Evolutionary conservation across 2,888 invertebrate species (phyloP), one percentile per base, ranked within the genome.

Genomic region (Clunio marinus): DNA sequence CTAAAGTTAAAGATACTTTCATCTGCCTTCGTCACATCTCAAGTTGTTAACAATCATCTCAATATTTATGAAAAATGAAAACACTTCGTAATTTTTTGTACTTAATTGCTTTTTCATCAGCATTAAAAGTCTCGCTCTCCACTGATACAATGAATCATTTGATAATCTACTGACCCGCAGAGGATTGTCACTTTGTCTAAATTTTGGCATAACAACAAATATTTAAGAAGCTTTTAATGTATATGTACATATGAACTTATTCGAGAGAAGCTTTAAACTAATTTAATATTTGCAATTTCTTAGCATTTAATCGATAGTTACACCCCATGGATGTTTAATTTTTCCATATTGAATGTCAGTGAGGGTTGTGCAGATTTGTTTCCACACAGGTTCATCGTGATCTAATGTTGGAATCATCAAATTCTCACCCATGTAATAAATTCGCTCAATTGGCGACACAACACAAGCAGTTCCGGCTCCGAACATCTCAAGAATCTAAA

Each of bases 401-500:
- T 86, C 81, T 80, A 86, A 83, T 17, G 92, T 92, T 63, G 93
- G 92, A 71, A 93, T 84, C 63, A 82, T 75, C 28, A 90, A 81
- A 68, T 83, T 78, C 65, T 83, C 80, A 2, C 86, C 89, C 72
- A 88, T 75, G 78, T 91, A 98, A 69, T 89, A 84, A 70, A 99
- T 92, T 70, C 86, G 84, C 69, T 89, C 88, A 68, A 99, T 87
- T 0, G 99, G 98, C 74, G 92, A 93, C 17, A 99, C 91, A 59
- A 96, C 84, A 73, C 94, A 94, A 0, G 99, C 99, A 24, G 99
- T 99, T 69, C 99, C 99, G n/a, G 95, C 86, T 69, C 98, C 99
- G 78, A 99, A 99, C 78, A 98, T 83, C 80, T 99, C 99, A 72
- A 95, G 77, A 72, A 99, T 78, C 96, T 97, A 81, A 1, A 82